phyloP scores from a whole-genome alignment of 2,797 vertebrate species.

The Eupleurogrammus muticus region DNA sequence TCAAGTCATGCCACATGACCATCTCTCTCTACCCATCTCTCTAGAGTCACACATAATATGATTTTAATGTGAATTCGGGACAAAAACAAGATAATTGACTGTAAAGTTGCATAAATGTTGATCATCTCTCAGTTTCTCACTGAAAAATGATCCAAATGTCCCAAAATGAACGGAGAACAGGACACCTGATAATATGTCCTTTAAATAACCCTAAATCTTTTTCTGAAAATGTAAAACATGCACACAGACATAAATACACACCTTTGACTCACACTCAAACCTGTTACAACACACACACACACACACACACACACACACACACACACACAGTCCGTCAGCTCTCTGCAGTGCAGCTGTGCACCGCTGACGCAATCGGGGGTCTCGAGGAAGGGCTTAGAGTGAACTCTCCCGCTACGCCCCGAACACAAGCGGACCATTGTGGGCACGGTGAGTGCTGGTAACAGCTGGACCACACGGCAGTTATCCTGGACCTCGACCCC shows the following conservation, averaged over 20 bases:
- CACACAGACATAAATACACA: slow-evolving; percentile 11
- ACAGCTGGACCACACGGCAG: slow-evolving; percentile 72
- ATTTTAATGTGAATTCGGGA: not conserved
- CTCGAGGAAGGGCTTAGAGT: slow-evolving; percentile 54
- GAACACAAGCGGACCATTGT: slow-evolving; percentile 72
- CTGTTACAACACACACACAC: slow-evolving; percentile 16
- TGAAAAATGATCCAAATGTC: not conserved
- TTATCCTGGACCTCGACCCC: slow-evolving; percentile 56
- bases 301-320: too few relatives aligned
- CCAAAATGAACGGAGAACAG: not conserved
- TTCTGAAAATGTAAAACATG: not conserved
- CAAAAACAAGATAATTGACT: not conserved
- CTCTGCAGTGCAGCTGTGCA: slow-evolving; percentile 66
- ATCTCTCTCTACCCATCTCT: too few relatives aligned
- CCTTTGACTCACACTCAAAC: not conserved
- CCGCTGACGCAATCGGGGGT: slow-evolving; percentile 49
- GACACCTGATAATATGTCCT: too few relatives aligned
- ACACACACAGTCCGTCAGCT: slow-evolving; percentile 10
- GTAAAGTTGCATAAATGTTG: not conserved
- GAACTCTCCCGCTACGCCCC: slow-evolving; percentile 36
- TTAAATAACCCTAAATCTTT: too few relatives aligned
- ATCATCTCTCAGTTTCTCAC: not conserved
- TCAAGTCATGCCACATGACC: not conserved
- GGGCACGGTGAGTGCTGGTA: slow-evolving; percentile 53
- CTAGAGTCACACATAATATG: not conserved